These are phyloP conservation scores for Whitmania pigra DNA, from an alignment of 1,140 invertebrate species.

Conservation along the genomic window DNA sequence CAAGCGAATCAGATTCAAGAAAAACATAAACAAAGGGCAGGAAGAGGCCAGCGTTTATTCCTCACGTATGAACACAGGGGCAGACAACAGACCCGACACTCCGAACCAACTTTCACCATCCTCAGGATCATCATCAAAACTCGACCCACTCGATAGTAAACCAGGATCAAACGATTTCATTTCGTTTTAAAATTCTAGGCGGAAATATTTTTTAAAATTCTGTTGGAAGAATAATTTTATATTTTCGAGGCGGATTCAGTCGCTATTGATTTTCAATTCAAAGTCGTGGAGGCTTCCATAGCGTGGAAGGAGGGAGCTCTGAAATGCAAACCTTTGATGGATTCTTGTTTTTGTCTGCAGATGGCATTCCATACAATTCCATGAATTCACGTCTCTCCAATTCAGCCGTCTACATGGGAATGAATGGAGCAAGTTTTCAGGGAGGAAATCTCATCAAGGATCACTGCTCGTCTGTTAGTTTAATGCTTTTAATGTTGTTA, in stretches of 20 bases:
- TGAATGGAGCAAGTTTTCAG: not conserved
- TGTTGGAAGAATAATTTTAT: not conserved
- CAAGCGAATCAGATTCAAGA: conserved; percentile 99
- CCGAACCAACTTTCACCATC: conserved; percentile 11
- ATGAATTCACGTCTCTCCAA: not conserved
- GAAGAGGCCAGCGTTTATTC: conserved; percentile 63
- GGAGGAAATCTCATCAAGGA: conserved; percentile 9
- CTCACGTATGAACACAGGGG: conserved; percentile 45
- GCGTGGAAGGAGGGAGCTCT: too few species aligned
- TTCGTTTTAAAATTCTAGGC: not conserved
- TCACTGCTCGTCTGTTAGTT: conserved; percentile 11
- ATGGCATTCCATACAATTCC: conserved; percentile 10
- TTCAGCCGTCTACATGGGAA: not conserved
- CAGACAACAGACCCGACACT: conserved; percentile 15
- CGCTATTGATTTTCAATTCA: conserved; percentile 4
- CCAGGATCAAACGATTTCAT: not conserved
- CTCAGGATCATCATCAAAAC: conserved; percentile 4
- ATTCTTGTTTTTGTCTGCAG: not conserved
- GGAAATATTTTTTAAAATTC: not conserved
- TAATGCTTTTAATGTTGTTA: not conserved
- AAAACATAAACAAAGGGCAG: conserved; percentile 99
- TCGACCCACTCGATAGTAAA: conserved; percentile 12
- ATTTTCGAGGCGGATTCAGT: not conserved
- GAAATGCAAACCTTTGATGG: too few species aligned
- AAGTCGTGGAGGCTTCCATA: not conserved